Base-by-base conservation (phyloP, 2,113 vertebrate genomes). In the Tichodroma muraria region DNA sequence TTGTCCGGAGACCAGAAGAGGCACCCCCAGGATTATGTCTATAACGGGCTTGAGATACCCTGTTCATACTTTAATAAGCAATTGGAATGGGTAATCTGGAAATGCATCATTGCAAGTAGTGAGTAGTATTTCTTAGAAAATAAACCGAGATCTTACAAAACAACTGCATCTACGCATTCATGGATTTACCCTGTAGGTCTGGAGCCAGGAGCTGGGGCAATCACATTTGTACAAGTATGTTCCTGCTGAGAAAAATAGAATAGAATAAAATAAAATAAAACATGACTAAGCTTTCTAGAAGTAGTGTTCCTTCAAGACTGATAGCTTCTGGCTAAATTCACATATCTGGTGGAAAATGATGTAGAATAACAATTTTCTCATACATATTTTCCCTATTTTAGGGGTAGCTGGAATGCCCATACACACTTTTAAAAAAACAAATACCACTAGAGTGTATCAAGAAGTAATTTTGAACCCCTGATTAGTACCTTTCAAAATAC, bases 101-200 rank as follows among this genome's bases (percentile, higher is more conserved):
- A 92, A 70, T 12, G 10, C 6, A 22, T 81, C 86, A 49, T 61
- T 96, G 8, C 73, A 80, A 95, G 30, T 86, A 77, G 59, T 56
- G 86, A 91, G 72, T 73, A 88, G 86, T 78, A 82, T 65, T 69
- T 88, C 49, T 72, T 92, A 82, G 85, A 94, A 95, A 95, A 93
- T 82, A 96, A 95, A 93, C 79, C 28, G 56, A 60, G 57, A 30
- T 92, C 54, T 89, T 94, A 71, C 15, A 90, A 59, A 92, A 76
- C 52, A 88, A 68, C 50, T 85, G 44, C 20, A 8, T 35, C 42
- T 15, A 33, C 0, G 1, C 44, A 45, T 15, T 90, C 96, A 60
- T 37, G 57, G 59, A 83, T 52, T 91, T 94, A 71, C 25, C 35
- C 79, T 70, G 27, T 87, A 40, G 57, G 33, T 93, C 38, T 91